phyloP scores from a whole-genome alignment of 1,140 invertebrate species.

The Anoplolepis gracilipes region DNA sequence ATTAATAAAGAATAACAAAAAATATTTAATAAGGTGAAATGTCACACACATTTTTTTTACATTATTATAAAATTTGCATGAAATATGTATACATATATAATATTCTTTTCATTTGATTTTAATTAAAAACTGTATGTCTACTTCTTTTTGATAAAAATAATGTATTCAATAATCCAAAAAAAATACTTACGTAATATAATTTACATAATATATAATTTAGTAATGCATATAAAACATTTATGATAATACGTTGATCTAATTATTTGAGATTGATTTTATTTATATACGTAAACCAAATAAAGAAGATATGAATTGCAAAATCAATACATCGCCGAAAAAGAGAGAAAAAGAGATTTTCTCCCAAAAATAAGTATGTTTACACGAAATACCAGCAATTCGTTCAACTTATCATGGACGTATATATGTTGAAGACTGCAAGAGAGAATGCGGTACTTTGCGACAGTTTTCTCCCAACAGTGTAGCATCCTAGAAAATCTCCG shows the following conservation, averaged over 20 bases:
- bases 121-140: neutral
- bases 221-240: neutral
- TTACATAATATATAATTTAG: too few species aligned
- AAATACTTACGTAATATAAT: too few species aligned
- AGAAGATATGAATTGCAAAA: neutral
- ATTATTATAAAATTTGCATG: neutral
- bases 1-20: neutral
- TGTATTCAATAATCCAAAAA: neutral
- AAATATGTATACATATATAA: neutral
- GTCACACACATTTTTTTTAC: too few species aligned
- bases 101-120: neutral
- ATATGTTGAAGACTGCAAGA: neutral
- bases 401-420: constrained; percentile 17
- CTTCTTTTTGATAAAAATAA: neutral
- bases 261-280: constrained; percentile 6
- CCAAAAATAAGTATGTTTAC: neutral
- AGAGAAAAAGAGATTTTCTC: neutral
- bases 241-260: neutral
- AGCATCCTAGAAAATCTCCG: neutral
- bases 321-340: neutral
- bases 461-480: neutral
- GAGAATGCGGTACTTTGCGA: neutral
- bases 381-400: constrained; percentile 15
- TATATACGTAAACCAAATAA: neutral
- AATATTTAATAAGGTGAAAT: neutral